Evolutionary conservation across 2,113 vertebrate species (phyloP).

Genomic region (Donacobius atricapilla): DNA sequence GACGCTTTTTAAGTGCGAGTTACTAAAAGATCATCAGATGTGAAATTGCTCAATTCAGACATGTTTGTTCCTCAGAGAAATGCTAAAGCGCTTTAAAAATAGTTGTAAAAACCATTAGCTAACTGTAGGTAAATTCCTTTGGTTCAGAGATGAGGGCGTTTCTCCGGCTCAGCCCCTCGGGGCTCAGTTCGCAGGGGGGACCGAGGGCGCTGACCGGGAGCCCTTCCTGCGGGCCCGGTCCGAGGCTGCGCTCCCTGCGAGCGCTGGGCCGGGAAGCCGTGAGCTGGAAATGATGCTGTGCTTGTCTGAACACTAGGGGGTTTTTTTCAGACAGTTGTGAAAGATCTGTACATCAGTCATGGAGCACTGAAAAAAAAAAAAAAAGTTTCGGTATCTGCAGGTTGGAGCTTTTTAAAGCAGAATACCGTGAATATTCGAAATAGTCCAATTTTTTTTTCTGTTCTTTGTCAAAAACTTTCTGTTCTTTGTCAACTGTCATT

Average conservation of each 20-base stretch:
- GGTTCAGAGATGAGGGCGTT: not conserved
- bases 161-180: rapidly evolving
- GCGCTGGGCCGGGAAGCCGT: not conserved
- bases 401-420: not conserved
- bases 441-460: not conserved
- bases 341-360: not conserved
- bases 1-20: not conserved
- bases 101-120: not conserved
- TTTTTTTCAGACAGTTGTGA: not conserved
- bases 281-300: not conserved
- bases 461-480: not conserved
- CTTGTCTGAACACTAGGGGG: not conserved
- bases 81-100: not conserved
- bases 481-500: not conserved
- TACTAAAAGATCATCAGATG: not conserved
- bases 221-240: not conserved
- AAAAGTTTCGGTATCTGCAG: not conserved
- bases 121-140: not conserved
- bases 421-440: not conserved
- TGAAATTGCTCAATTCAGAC: not conserved
- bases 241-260: rapidly evolving
- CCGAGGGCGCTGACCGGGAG: rapidly evolving
- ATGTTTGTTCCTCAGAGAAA: not conserved
- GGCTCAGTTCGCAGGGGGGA: not conserved
- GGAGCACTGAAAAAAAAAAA: not conserved